phyloP scores from a whole-genome alignment of 2,888 invertebrate genomes.

The Tricholauxania praeusta region DNA sequence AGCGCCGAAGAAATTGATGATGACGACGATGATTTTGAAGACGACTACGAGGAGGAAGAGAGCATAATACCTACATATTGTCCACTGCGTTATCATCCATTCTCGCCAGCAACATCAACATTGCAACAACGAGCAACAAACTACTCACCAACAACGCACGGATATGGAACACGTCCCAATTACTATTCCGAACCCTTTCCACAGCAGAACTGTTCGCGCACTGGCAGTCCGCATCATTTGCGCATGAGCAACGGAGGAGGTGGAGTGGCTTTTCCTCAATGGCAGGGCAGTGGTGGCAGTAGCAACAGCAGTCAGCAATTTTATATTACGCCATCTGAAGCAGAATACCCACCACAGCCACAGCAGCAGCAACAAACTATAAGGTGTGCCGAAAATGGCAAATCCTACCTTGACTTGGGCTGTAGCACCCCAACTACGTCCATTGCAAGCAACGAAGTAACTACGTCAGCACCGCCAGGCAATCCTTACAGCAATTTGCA shows the following conservation, averaged over 20 bases:
- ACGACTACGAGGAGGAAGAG: slow-evolving; percentile 68
- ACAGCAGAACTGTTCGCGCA: slow-evolving; percentile 67
- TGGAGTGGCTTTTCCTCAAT: slow-evolving; percentile 53
- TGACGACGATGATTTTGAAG: slow-evolving; percentile 68
- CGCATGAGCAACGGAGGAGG: slow-evolving; percentile 50
- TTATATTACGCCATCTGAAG: slow-evolving; percentile 52
- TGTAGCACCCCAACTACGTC: slow-evolving; percentile 71
- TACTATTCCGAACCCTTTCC: slow-evolving; percentile 68
- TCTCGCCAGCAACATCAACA: slow-evolving; percentile 45
- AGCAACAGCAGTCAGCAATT: slow-evolving; percentile 51
- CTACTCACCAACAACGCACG: slow-evolving; percentile 44
- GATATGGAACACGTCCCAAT: slow-evolving; percentile 62
- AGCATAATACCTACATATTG: slow-evolving; percentile 68
- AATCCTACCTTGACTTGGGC: slow-evolving; percentile 88
- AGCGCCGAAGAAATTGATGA: slow-evolving; percentile 66
- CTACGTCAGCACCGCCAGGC: slow-evolving; percentile 41
- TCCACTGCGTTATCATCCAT: slow-evolving; percentile 64
- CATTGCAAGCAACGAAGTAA: slow-evolving; percentile 40
- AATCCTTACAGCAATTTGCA: slow-evolving; percentile 42
- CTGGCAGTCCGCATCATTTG: slow-evolving; percentile 70
- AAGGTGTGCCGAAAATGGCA: slow-evolving; percentile 89
- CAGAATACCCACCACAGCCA: slow-evolving; percentile 34
- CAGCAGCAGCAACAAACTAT: slow-evolving; percentile 88
- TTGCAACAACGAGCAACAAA: slow-evolving; percentile 38
- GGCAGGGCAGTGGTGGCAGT: slow-evolving; percentile 48